Conservation (phyloP, 2,797 vertebrate species). For the Lerista edwardsae region DNA sequence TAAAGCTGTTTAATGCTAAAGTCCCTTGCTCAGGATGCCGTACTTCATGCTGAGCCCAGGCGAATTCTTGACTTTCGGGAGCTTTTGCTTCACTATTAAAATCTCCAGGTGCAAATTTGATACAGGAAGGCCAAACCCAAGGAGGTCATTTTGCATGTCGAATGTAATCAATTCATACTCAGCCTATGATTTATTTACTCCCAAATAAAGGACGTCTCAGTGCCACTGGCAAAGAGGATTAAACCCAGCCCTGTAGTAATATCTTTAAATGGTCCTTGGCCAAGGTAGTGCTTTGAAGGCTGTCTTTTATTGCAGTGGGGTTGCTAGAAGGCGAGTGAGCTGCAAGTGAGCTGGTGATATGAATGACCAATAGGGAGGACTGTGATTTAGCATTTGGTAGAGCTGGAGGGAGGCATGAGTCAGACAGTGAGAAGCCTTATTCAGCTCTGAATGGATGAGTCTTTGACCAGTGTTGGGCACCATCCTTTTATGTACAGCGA, state of each 20-base stretch:
- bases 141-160: not conserved
- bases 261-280: not conserved
- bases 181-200: not conserved
- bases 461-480: not conserved
- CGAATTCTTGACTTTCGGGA: slow-evolving; percentile 9
- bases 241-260: not conserved
- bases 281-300: not conserved
- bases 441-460: not conserved
- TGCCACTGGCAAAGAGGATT: not conserved
- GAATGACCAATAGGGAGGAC: not conserved
- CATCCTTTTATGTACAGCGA: too few relatives aligned
- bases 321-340: not conserved
- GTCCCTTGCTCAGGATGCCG: rapidly evolving
- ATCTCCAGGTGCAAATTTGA: slow-evolving; percentile 4
- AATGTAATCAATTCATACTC: slow-evolving; percentile 1
- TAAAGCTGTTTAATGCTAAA: not conserved
- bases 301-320: not conserved
- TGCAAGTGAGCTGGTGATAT: not conserved
- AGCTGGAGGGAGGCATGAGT: not conserved
- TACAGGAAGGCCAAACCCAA: not conserved
- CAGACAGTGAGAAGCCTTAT: not conserved
- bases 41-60: not conserved
- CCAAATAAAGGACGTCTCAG: slow-evolving; percentile 1
- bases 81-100: not conserved
- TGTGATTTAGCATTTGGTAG: not conserved